Evolutionary conservation across 2,888 invertebrate genomes (phyloP), one percentile per base, ranked within the genome.

Genomic region (Anodontia alba): DNA sequence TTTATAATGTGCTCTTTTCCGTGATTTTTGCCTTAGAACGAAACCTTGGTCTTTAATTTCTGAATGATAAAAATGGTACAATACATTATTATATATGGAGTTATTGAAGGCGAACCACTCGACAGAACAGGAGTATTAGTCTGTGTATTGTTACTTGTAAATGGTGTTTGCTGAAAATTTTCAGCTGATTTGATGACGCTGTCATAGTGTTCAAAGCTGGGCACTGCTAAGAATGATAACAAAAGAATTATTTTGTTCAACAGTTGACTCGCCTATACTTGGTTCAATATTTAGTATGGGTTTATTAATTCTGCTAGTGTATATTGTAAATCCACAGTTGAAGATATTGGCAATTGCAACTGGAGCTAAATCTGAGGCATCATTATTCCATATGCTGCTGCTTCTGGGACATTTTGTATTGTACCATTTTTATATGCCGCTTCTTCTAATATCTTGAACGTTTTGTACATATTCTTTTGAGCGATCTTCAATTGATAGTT

Each of bases 191-290:
- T 46, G 5, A 20, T 46, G 20, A 46, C 17, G n/a, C 46, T 15
- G 23, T 54, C 54, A 54, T 54, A 54, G 54, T 54, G 54, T 54
- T 54, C 54, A 54, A 54, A 54, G 54, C 54, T 26, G n/a, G 2
- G 54, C 54, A 54, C 26, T 20, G 54, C 54, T 26, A 54, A 26
- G n/a, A 23, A 54, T 8, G 54, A 23, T 5, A 54, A 54, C n/a
- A 54, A 54, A 26, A 54, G 49, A 5, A 3, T 38, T 5, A 5
- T 12, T 38, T 38, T 38, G 23, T 7, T 26, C 54, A 20, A 5
- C 54, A 8, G 54, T 26, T 20, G 54, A 26, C 54, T 8, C 36
- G 1, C 12, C n/a, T 12, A 54, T 8, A 8, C 5, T n/a, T 3
- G 54, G 54, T 26, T n/a, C 23, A 26, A 54, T 54, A 3, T 54